Conservation (phyloP, 2,888 invertebrate genomes). For the Sericinus montela region DNA sequence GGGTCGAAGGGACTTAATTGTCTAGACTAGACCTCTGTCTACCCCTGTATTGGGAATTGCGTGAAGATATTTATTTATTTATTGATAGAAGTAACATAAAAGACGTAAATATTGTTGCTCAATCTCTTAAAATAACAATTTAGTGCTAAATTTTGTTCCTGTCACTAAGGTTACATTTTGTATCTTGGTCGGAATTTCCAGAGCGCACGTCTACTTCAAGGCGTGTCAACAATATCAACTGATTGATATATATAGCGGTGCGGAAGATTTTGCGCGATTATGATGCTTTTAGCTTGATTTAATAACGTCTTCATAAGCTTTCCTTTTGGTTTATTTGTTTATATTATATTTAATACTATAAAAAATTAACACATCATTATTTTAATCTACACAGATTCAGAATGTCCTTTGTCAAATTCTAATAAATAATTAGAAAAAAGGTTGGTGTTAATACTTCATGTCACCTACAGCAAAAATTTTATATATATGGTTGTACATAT, state of each 20-base stretch:
- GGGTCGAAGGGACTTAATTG: too few relatives aligned
- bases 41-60: too few relatives aligned
- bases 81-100: not conserved
- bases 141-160: constrained; percentile 15
- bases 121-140: constrained; percentile 7
- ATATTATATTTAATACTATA: too few relatives aligned
- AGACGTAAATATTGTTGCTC: constrained; percentile 1
- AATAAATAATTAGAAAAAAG: too few relatives aligned
- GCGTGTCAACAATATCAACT: constrained; percentile 18
- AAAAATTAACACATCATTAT: too few relatives aligned
- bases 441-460: too few relatives aligned
- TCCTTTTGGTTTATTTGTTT: not conserved
- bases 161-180: constrained; percentile 15
- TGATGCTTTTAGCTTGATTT: constrained; percentile 16
- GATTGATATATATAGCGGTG: constrained; percentile 18
- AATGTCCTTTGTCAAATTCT: too few relatives aligned
- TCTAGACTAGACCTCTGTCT: too few relatives aligned
- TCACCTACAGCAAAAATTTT: too few relatives aligned
- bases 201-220: constrained; percentile 5
- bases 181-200: constrained; percentile 12
- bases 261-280: constrained; percentile 7
- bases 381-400: too few relatives aligned
- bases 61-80: too few relatives aligned
- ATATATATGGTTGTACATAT: too few relatives aligned
- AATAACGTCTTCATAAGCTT: not conserved